Conservation (phyloP, 2,888 invertebrate genomes). For the Drosophila peninsularis region DNA sequence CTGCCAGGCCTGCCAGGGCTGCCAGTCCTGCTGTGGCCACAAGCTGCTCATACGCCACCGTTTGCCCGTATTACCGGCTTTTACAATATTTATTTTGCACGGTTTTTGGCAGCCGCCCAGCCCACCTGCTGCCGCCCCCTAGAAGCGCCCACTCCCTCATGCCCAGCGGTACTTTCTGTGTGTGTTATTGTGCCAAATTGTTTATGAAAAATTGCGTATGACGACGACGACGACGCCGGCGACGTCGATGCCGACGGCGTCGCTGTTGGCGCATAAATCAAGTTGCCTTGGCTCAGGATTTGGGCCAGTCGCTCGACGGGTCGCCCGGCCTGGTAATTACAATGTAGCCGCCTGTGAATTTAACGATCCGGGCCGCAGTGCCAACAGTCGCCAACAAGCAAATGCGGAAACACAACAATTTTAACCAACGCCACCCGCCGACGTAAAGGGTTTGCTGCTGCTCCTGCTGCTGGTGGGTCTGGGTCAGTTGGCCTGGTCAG, state of each 20-base stretch:
- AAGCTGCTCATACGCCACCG: constrained; percentile 52
- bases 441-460: constrained; percentile 25
- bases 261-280: constrained; percentile 78
- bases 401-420: constrained; percentile 72
- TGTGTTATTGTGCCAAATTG: constrained; percentile 79
- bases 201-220: constrained; percentile 81
- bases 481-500: constrained; percentile 58
- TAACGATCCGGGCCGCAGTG: constrained; percentile 66
- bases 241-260: constrained; percentile 37
- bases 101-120: constrained; percentile 54
- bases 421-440: constrained; percentile 39
- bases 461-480: constrained; percentile 1
- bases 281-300: constrained; percentile 73
- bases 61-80: constrained; percentile 76
- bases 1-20: background rate
- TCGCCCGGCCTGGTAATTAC: constrained; percentile 68
- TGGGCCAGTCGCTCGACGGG: constrained; percentile 66
- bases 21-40: constrained; percentile 65
- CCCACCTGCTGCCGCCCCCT: constrained; percentile 20
- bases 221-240: constrained; percentile 39
- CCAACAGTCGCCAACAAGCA: constrained; percentile 58
- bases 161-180: constrained; percentile 46
- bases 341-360: constrained; percentile 81
- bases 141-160: constrained; percentile 3
- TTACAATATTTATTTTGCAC: constrained; percentile 79